A percentile compares a stretch with the other conserved stretches of the same genome.
Evolutionary conservation across 2,797 vertebrate species (phyloP).

Genomic region (Darevskia nairensis): DNA sequence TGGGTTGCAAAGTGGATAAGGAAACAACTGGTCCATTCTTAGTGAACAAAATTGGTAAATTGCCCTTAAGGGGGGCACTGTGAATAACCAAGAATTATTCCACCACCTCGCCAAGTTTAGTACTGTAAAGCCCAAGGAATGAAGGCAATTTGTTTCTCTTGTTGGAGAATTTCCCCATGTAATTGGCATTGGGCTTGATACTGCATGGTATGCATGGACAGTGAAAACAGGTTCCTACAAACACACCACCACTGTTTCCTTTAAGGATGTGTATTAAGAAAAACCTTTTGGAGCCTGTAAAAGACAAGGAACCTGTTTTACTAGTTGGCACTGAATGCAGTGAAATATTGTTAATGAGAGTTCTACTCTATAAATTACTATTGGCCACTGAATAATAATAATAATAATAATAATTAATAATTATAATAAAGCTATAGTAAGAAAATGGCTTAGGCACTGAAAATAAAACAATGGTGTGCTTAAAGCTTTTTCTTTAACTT

Average conservation of each 20-base stretch:
- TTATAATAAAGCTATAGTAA: no score
- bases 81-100: no score
- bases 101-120: neutral
- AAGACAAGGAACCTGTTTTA: neutral
- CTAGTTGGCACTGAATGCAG: neutral
- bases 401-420: no score
- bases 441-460: neutral
- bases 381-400: neutral
- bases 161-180: neutral
- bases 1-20: no score
- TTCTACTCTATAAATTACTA: no score
- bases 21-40: no score
- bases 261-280: neutral
- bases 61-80: no score
- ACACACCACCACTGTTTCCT: neutral
- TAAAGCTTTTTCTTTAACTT: neutral
- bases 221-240: neutral
- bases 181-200: neutral
- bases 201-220: neutral
- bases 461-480: neutral
- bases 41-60: no score
- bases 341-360: neutral
- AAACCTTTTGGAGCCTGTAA: neutral
- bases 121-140: neutral
- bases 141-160: neutral